Conservation (phyloP, 2,797 vertebrate genomes). For the Antrozous pallidus region DNA sequence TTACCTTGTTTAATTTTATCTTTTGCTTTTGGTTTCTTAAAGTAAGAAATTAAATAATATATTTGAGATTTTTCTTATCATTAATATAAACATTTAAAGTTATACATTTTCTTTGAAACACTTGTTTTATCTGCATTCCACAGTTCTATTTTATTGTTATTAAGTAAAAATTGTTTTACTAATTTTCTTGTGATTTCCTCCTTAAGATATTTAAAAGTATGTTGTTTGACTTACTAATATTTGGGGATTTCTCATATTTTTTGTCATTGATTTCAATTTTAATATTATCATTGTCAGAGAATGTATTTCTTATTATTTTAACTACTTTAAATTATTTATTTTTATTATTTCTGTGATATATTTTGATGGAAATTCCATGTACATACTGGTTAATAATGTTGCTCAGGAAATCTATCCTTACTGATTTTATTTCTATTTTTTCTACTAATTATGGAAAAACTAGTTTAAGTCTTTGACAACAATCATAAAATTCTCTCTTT, state of each 20-base stretch:
- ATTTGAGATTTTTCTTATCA: background rate
- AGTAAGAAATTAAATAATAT: background rate
- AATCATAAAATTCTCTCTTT: slow-evolving; percentile 6
- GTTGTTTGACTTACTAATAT: background rate
- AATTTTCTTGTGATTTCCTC: background rate
- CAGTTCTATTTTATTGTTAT: background rate
- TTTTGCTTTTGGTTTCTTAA: background rate
- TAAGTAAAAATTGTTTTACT: background rate
- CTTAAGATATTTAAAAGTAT: background rate
- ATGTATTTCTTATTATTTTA: background rate
- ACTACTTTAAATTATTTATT: background rate
- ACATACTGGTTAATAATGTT: background rate
- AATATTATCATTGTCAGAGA: background rate
- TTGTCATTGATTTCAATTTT: background rate
- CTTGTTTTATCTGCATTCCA: background rate
- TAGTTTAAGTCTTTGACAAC: background rate
- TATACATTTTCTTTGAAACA: background rate
- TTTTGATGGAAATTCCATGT: background rate
- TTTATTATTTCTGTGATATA: background rate
- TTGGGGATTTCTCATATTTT: background rate
- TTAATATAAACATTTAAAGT: background rate
- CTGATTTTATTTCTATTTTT: background rate
- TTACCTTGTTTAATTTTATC: background rate
- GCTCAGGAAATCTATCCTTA: background rate
- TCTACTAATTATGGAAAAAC: slow-evolving; percentile 39